A percentile compares a stretch with the other conserved stretches of the same genome.
Conservation (phyloP, 2,797 vertebrate genomes). For the Micropoecilia bifurca region DNA sequence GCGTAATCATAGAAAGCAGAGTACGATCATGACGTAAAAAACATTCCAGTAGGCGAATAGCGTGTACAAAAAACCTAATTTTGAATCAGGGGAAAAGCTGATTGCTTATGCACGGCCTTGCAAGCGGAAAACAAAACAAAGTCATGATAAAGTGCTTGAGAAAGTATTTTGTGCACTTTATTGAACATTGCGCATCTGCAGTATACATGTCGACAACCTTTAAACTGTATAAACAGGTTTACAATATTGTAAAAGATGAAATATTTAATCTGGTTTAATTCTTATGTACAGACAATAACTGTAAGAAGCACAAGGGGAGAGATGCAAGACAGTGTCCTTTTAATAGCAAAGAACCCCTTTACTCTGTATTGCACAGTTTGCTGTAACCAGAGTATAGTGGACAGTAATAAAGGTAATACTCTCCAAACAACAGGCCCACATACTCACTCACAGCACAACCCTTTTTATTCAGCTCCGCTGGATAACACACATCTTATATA, state of each 20-base stretch:
- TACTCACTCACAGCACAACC: slow-evolving; percentile 36
- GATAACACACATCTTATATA: slow-evolving; percentile 68
- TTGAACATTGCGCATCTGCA: slow-evolving; percentile 70
- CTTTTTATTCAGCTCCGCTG: slow-evolving; percentile 56
- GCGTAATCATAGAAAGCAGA: background rate
- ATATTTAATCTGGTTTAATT: slow-evolving; percentile 51
- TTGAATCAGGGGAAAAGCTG: background rate
- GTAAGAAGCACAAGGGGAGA: slow-evolving; percentile 59
- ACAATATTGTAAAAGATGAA: slow-evolving; percentile 76
- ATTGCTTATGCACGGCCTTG: background rate
- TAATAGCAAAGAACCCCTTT: slow-evolving; percentile 65
- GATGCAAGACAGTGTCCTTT: slow-evolving; percentile 55
- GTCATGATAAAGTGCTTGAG: slow-evolving; percentile 55
- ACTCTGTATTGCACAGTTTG: slow-evolving; percentile 73
- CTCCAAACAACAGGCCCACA: slow-evolving; percentile 49
- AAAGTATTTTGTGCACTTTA: slow-evolving; percentile 80
- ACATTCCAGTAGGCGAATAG: background rate
- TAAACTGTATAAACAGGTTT: slow-evolving; percentile 78
- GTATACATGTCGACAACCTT: slow-evolving; percentile 73
- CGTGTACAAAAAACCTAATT: background rate
- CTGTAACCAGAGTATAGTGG: slow-evolving; percentile 64
- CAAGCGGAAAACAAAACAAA: slow-evolving; percentile 33
- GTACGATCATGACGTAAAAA: no score
- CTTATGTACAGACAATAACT: slow-evolving; percentile 72
- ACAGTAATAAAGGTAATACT: slow-evolving; percentile 60